Evolutionary conservation across 2,797 vertebrate genomes (phyloP), one percentile per base, ranked within the genome.

Genomic region (Microctenopoma steveboyesi): DNA sequence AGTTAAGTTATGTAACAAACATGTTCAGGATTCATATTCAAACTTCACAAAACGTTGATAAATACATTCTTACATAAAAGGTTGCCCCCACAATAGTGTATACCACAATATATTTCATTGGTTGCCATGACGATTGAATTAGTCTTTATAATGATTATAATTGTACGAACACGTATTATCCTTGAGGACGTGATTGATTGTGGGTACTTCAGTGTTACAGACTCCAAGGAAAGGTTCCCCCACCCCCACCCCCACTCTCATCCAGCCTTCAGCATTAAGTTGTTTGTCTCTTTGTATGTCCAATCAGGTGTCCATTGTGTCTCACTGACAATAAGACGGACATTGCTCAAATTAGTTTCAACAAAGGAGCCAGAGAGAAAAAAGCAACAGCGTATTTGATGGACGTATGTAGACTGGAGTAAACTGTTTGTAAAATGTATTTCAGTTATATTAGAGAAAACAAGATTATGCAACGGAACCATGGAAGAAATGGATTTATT

Each of bases 271-370:
- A 48, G 37, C 22, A 46, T 51, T 54, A 12, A 51, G 30, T 27
- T 4, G 12, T 49, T 43, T 60, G 49, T 42, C 13, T 15, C 22
- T 53, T n/a, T 47, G 48, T 28, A 10, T 49, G 28, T 11, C 10
- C 49, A 67, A 72, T 74, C 59, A 72, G 43, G 5, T 28, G 27
- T 51, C 49, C 15, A 39, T 67, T 42, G 53, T 70, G 15, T 10
- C 22, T 48, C 48, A 4, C 47, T 14, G 13, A 42, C 13, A 14
- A 42, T 42, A 42, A 42, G 40, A 42, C 35, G 35, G 35, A 7
- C 35, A 37, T 37, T 9, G 9, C 7, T 37, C 35, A 7, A 37
- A 37, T 7, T 37, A 37, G 40, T 42, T 15, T 42, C 12, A 15
- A 42, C 40, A 42, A 42, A 42, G 40, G 39, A 12, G 10, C 37